phyloP scores from a whole-genome alignment of 2,797 vertebrate genomes.

The Muscicapa striata region DNA sequence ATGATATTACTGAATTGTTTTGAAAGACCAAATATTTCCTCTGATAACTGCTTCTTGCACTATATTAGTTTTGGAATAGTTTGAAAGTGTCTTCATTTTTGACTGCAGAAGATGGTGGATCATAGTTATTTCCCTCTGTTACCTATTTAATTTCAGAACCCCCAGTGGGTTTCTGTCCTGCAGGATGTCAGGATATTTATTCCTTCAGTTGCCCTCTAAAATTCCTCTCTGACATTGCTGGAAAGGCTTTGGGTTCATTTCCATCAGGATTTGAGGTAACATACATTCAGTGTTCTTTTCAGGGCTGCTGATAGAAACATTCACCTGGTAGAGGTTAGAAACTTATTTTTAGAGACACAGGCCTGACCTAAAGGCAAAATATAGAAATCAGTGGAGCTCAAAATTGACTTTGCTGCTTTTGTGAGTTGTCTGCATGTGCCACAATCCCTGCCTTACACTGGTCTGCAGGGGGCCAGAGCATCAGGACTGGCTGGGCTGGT shows the following conservation, averaged over 20 bases:
- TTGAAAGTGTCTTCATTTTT: neutral
- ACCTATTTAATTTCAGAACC: neutral
- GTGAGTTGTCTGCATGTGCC: neutral
- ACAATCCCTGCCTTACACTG: neutral
- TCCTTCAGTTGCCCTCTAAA: constrained; percentile 13
- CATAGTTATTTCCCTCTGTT: neutral
- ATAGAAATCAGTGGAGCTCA: constrained; percentile 51
- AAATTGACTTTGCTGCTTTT: constrained; percentile 45
- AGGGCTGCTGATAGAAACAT: neutral
- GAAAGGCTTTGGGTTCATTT: neutral
- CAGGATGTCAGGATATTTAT: neutral
- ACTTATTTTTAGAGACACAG: constrained; percentile 42
- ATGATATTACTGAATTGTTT: neutral
- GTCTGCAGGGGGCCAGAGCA: neutral
- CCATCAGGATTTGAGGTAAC: neutral
- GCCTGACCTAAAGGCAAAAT: constrained; percentile 60
- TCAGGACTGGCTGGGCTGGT: neutral
- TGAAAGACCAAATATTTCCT: neutral
- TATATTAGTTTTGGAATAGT: neutral
- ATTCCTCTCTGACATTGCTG: neutral
- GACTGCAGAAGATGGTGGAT: neutral
- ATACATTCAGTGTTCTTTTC: neutral
- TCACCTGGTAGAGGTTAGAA: constrained; percentile 35
- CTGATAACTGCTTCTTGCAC: neutral
- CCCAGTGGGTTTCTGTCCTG: neutral